phyloP scores from a whole-genome alignment of 1,140 invertebrate genomes.

The Mactra quadrangularis region DNA sequence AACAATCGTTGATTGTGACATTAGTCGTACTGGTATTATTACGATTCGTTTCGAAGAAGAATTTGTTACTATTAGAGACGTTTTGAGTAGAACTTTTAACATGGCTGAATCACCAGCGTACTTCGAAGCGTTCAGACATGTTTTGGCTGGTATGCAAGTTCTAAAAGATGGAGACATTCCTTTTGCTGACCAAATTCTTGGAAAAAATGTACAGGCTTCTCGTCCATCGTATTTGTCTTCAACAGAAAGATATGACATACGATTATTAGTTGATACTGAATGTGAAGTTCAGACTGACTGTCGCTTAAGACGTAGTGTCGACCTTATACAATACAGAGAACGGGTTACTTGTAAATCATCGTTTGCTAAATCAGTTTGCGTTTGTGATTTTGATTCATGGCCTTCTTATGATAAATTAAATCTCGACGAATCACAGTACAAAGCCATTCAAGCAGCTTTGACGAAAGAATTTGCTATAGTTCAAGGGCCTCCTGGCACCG shows the following conservation, averaged over 20 bases:
- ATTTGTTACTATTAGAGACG: constrained; percentile 10
- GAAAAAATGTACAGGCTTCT: constrained; percentile 62
- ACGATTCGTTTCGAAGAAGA: constrained; percentile 80
- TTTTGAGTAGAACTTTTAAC: constrained; percentile 61
- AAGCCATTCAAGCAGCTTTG: constrained; percentile 83
- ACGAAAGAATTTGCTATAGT: constrained; percentile 87
- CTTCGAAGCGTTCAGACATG: constrained; percentile 84
- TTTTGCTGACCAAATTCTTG: constrained; percentile 78
- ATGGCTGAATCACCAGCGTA: constrained; percentile 85
- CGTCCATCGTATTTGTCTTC: constrained; percentile 71
- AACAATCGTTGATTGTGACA: constrained; percentile 87
- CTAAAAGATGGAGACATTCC: constrained; percentile 78
- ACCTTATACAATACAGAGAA: neutral
- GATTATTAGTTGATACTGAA: constrained; percentile 21
- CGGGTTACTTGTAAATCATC: neutral
- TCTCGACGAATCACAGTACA: constrained; percentile 83
- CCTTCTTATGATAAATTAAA: constrained; percentile 68
- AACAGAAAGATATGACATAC: constrained; percentile 27
- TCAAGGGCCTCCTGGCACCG: constrained; percentile 86
- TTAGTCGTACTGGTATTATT: constrained; percentile 65
- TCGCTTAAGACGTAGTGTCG: neutral
- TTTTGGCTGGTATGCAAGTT: constrained; percentile 82
- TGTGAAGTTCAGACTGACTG: constrained; percentile 5
- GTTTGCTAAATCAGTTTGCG: constrained; percentile 2
- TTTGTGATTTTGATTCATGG: constrained; percentile 64